These are phyloP conservation scores for Oligia strigilis DNA, from an alignment of 2,888 invertebrate genomes.

Conservation along the genomic window DNA sequence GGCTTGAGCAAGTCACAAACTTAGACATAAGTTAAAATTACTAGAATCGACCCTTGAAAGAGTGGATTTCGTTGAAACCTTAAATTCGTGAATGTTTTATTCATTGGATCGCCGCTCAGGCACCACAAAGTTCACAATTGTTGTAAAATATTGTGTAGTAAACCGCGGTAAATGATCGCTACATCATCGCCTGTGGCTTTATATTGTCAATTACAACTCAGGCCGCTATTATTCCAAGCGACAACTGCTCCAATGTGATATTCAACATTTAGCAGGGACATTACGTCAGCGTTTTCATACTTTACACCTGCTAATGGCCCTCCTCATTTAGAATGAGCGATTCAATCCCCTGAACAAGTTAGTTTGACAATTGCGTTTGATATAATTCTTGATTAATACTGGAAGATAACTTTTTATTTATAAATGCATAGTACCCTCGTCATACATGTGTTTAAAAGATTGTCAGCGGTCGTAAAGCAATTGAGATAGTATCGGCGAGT, in stretches of 20 bases:
- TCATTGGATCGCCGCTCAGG: constrained; percentile 65
- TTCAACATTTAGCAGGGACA: constrained; percentile 61
- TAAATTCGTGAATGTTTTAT: constrained; percentile 72
- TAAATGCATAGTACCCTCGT: constrained; percentile 12
- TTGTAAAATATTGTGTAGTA: constrained; percentile 51
- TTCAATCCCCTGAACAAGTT: constrained; percentile 35
- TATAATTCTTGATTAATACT: constrained; percentile 17
- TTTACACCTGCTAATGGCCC: constrained; percentile 60
- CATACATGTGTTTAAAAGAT: constrained; percentile 34
- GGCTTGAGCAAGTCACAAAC: constrained; percentile 4
- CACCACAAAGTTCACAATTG: constrained; percentile 61
- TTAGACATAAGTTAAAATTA: constrained; percentile 26
- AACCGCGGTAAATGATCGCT: constrained; percentile 56
- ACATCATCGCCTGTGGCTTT: constrained; percentile 26
- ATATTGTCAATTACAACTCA: constrained; percentile 31
- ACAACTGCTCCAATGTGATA: constrained; percentile 66
- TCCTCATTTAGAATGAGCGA: constrained; percentile 41
- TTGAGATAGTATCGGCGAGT: constrained; percentile 70
- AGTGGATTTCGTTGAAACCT: constrained; percentile 62
- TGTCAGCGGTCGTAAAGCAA: constrained; percentile 65
- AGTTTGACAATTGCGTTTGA: constrained; percentile 11
- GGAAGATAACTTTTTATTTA: constrained; percentile 20
- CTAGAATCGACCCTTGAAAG: constrained; percentile 13
- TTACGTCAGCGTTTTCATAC: constrained; percentile 67
- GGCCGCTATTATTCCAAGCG: constrained; percentile 34